Evolutionary conservation across 1,140 invertebrate species (phyloP), one percentile per base, ranked within the genome.

Genomic region (Hyles euphorbiae): DNA sequence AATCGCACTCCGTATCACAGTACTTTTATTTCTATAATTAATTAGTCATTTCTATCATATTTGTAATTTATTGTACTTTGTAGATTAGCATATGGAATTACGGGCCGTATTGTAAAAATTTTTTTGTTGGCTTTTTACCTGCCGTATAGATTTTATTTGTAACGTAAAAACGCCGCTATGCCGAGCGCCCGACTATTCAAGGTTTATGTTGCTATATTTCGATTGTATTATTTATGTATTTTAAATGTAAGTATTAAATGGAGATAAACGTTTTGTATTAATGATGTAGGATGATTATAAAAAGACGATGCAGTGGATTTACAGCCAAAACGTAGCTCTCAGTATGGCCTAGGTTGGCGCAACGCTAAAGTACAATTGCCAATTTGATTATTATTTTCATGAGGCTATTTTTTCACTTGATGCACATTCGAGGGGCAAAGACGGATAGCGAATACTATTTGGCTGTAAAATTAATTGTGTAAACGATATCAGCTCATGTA

Each of bases 201-300:
- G n/a, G 10, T 69, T 72, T 73, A 43, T 58, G 62, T 76, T 75
- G 56, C 57, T 67, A 63, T 67, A 43, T 57, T 68, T 48, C 60
- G 58, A 60, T 63, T 67, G 65, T 70, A 70, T 73, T 76, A 71
- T 76, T 73, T 69, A 73, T 76, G 74, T 71, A 74, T 54, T 61
- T 34, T 60, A 47, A 56, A 72, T 68, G 51, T 78, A 72, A 73
- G 65, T 72, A 66, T 69, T 72, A 66, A 72, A 68, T 65, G 57
- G 63, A 63, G 63, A 65, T 70, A 54, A 68, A 72, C 63, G 50
- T 66, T 71, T 65, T 74, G 67, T 75, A 75, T 65, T 67, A 67
- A 60, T 70, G 61, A 67, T 59, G 52, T 68, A 68, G 64, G 61
- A 68, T 65, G 56, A 68, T 65, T 63, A 61, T 58, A 63, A 68